phyloP scores from a whole-genome alignment of 2,113 vertebrate species.

The Felis chaus region DNA sequence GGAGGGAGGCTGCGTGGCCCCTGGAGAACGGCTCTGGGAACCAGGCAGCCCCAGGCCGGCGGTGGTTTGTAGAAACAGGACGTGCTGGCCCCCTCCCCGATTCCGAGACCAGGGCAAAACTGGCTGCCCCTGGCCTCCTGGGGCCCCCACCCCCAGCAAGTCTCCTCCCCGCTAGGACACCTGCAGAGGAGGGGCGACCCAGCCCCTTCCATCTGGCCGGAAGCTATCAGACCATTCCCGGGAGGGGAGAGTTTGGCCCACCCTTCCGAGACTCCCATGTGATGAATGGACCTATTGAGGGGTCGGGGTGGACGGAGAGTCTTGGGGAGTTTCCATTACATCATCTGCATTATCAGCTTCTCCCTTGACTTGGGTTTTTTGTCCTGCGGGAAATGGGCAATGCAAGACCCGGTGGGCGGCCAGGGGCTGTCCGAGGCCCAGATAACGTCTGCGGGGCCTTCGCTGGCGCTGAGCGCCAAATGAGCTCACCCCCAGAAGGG shows the following conservation, averaged over 20 bases:
- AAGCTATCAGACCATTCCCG: neutral
- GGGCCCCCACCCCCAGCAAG: neutral
- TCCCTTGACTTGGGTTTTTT: neutral
- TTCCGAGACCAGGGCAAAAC: neutral
- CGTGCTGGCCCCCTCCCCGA: rapidly evolving
- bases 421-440: rapidly evolving
- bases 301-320: neutral
- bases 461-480: rapidly evolving
- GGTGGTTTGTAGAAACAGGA: neutral
- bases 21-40: neutral
- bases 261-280: neutral
- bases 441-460: neutral
- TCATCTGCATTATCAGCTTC: neutral
- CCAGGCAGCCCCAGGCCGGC: rapidly evolving
- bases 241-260: no score
- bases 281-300: neutral
- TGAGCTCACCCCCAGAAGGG: rapidly evolving
- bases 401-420: rapidly evolving
- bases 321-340: neutral
- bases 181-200: neutral
- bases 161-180: neutral
- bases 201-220: rapidly evolving
- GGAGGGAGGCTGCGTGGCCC: neutral
- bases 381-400: neutral
- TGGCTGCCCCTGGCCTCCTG: neutral